Percentiles rank a stretch among this genome's conserved stretches.
Evolutionary conservation across 1,140 invertebrate species (phyloP).

Genomic region (Doryteuthis pealeii): DNA sequence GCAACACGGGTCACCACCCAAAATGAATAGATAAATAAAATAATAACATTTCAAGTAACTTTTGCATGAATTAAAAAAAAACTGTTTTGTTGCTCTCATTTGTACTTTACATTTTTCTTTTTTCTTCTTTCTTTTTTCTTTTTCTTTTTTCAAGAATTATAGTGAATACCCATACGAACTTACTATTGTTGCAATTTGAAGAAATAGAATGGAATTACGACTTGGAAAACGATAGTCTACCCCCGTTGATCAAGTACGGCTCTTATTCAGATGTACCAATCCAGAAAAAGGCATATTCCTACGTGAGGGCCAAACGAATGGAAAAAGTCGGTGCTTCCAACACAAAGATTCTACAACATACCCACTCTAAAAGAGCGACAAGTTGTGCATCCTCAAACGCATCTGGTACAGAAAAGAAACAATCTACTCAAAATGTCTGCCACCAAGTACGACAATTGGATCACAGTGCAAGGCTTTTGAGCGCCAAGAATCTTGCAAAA

Average conservation of each 20-base stretch:
- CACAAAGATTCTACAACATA: constrained; percentile 43
- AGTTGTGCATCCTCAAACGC: constrained; percentile 9
- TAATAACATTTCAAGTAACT: no score
- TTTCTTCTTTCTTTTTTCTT: not conserved
- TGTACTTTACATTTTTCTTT: no score
- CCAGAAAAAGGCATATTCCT: constrained; percentile 48
- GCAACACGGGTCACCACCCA: no score
- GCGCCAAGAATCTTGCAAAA: constrained; percentile 38
- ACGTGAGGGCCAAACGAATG: constrained; percentile 56
- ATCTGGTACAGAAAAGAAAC: not conserved
- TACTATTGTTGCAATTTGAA: constrained; percentile 59
- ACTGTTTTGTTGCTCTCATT: no score
- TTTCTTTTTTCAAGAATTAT: constrained; percentile 48
- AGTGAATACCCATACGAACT: constrained; percentile 55
- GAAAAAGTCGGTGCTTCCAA: constrained; percentile 52
- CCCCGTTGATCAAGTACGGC: constrained; percentile 51
- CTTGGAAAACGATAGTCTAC: constrained; percentile 52
- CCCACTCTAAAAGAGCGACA: not conserved
- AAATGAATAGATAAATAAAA: no score
- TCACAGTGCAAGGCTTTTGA: constrained; percentile 52
- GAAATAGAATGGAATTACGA: constrained; percentile 57
- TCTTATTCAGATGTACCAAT: constrained; percentile 53
- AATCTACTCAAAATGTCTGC: not conserved
- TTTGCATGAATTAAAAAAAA: no score
- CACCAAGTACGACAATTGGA: constrained; percentile 41